Conservation (phyloP, 2,113 vertebrate species). For the Passer montanus region DNA sequence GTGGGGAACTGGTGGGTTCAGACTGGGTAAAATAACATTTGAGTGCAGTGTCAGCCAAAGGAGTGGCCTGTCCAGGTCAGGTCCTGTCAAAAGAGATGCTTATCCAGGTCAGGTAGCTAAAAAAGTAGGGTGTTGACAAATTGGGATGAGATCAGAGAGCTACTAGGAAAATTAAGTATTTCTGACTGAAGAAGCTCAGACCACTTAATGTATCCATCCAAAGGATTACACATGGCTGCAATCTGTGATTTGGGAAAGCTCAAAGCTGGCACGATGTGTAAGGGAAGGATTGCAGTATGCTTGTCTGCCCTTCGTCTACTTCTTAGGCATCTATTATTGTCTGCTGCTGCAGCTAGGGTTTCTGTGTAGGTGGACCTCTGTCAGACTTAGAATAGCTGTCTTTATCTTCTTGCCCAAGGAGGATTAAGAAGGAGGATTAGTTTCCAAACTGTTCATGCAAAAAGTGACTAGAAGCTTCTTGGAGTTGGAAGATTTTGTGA, state of each 20-base stretch:
- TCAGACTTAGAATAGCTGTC: slow-evolving; percentile 25
- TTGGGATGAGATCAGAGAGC: background rate
- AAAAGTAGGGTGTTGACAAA: background rate
- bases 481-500: background rate
- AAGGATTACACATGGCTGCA: background rate
- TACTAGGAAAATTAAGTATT: background rate
- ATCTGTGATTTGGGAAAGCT: background rate
- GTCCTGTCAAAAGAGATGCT: background rate
- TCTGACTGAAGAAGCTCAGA: background rate
- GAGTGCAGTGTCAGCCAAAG: background rate
- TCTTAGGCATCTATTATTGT: slow-evolving; percentile 7
- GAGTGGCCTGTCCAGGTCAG: background rate
- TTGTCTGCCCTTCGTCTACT: background rate
- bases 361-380: slow-evolving; percentile 31
- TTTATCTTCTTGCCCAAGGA: slow-evolving; percentile 43
- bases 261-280: background rate
- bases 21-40: background rate
- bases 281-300: background rate
- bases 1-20: background rate
- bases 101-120: background rate
- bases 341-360: background rate
- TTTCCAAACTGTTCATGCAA: background rate
- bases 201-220: background rate
- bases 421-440: slow-evolving; percentile 30
- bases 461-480: background rate